Evolutionary conservation across 2,797 vertebrate genomes (phyloP), one percentile per base, ranked within the genome.

Genomic region (Poecilia gillii): DNA sequence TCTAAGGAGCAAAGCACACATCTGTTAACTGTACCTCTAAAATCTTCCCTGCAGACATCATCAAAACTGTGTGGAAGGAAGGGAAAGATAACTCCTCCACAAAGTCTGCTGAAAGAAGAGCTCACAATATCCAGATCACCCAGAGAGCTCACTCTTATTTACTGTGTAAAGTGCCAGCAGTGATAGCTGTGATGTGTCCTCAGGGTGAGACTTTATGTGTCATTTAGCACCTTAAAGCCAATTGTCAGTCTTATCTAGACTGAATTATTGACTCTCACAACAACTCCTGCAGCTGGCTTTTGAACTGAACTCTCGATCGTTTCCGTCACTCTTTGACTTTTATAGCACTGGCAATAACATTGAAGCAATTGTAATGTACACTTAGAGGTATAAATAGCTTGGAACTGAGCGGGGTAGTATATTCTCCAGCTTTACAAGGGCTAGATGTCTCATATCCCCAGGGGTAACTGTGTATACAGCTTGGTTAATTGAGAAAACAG

Each of bases 401-500:
- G 41, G 78, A 39, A 75, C 18, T 47, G 81, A 75, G 33, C n/a
- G 62, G 73, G 70, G 73, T n/a, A 78, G 78, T 55, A 59, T 31
- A 41, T 81, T 87, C 66, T 83, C 83, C 82, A 43, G 85, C 89
- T 87, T 92, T 82, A 73, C 79, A 4, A 88, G 87, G 90, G 73
- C 73, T 62, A 73, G 64, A 25, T 74, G 20, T 90, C 90, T 90
- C 86, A 89, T 84, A 77, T 81, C 85, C 87, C 75, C 75, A 62
- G 3, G 74, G 87, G 83, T 82, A 75, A 12, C 78, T 71, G 79
- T 84, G 78, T 85, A 57, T 79, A 84, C 76, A 78, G 75, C 88
- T 83, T 66, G 59, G 81, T 87, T 91, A 89, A 87, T 90, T 91
- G 57, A 85, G 84, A 84, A 89, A 91, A 82, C 86, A 72, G 84